Evolutionary conservation across 2,797 vertebrate genomes (phyloP).

Genomic region (Coluber constrictor): DNA sequence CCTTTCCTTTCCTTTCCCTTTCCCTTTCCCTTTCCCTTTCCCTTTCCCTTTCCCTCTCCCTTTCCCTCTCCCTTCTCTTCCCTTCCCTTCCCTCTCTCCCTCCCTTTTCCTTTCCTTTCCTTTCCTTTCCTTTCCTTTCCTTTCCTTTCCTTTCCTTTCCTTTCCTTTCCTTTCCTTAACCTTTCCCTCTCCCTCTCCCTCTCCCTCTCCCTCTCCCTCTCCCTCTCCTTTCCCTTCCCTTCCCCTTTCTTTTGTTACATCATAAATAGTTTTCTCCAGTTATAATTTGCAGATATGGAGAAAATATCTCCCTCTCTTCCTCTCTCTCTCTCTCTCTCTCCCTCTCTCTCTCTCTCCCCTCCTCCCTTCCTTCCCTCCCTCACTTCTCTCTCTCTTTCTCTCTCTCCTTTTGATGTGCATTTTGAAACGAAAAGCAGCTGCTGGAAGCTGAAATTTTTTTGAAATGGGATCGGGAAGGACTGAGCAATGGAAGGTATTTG

Average conservation of each 20-base stretch:
- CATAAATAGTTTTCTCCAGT: background rate
- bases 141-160: no score
- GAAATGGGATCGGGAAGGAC: background rate
- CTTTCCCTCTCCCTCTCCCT: no score
- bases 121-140: no score
- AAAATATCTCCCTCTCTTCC: background rate
- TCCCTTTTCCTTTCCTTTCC: no score
- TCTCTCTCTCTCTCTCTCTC: accelerated
- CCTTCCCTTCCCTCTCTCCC: no score
- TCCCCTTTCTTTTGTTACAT: background rate
- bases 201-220: no score
- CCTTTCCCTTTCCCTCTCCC: accelerated
- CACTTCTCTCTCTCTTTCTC: no score
- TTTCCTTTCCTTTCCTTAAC: no score
- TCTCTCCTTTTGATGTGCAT: background rate
- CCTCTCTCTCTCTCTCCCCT: no score
- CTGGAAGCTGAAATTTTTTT: background rate
- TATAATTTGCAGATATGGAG: background rate
- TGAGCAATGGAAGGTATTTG: background rate
- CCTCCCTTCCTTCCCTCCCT: background rate
- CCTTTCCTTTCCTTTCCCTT: no score
- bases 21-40: accelerated
- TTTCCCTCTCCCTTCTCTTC: accelerated
- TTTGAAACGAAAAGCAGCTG: background rate
- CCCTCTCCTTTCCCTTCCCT: no score